These are phyloP conservation scores for Charanyca ferruginea DNA, from an alignment of 2,888 invertebrate species.

Conservation along the genomic window DNA sequence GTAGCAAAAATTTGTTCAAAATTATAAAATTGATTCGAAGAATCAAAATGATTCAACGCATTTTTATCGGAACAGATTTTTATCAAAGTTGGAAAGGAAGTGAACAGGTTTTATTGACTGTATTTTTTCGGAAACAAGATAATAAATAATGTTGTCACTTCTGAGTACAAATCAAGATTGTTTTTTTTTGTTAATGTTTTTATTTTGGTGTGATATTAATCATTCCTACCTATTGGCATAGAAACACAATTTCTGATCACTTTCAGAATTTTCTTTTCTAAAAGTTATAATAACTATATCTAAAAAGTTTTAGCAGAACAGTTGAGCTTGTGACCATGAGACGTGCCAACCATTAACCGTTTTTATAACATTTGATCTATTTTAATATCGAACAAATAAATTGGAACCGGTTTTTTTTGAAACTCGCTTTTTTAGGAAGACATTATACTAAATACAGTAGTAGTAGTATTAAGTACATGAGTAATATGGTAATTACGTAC, in stretches of 20 bases:
- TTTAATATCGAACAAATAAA: conserved; percentile 20
- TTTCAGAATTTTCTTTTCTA: conserved; percentile 3
- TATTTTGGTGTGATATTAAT: background rate
- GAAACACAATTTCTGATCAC: background rate
- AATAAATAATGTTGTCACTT: conserved; percentile 2
- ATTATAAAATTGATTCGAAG: conserved; percentile 27
- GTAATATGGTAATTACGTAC: conserved; percentile 8
- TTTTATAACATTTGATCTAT: conserved; percentile 6
- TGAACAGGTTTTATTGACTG: background rate
- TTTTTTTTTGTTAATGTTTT: conserved; percentile 3
- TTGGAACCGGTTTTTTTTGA: conserved; percentile 19
- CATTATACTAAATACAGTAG: conserved; percentile 18
- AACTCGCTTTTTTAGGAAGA: conserved; percentile 20
- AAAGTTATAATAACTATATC: background rate
- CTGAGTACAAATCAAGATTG: background rate
- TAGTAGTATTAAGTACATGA: conserved; percentile 20
- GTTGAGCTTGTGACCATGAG: too few species aligned
- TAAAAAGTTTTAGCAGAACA: too few species aligned
- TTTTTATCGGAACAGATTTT: conserved; percentile 23
- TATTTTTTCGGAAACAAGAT: background rate
- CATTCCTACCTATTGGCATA: conserved; percentile 1
- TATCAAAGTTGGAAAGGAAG: conserved; percentile 22
- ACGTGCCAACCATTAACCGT: background rate
- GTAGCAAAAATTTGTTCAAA: conserved; percentile 10
- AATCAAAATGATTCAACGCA: conserved; percentile 18